Evolutionary conservation across 2,888 invertebrate species (phyloP), one percentile per base, ranked within the genome.

Genomic region (Myopa testacea): DNA sequence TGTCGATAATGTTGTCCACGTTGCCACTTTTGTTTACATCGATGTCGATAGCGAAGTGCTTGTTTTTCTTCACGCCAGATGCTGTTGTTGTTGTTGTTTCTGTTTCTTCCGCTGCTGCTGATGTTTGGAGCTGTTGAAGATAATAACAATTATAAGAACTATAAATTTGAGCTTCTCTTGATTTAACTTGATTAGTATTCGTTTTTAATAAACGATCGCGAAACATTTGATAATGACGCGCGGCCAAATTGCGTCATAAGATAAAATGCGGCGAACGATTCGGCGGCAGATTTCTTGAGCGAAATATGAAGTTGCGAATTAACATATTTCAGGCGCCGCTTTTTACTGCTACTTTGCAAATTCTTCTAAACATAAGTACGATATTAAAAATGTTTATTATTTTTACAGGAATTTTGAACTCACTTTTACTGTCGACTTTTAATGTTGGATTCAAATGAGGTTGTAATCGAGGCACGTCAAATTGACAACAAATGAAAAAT

Each of bases 161-260:
- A 80, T 45, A 73, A 73, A 67, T 75, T 75, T 75, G 55, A 12
- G 40, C 8, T 52, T 75, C 75, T 67, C 55, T 67, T n/a, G 67
- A 37, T 7, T 58, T 80, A 50, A 37, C 67, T 45, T 52, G 75
- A 55, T 65, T n/a, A 38, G 73, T 78, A 52, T 77, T 52, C 45
- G 26, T 80, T 78, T 82, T 81, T 80, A 84, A 84, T 76, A 82
- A 83, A 76, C 83, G 83, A 82, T 80, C 82, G 78, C 83, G 83
- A 82, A 83, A 82, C 79, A 84, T 84, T 63, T 82, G 81, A 81
- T 83, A 84, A 74, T 84, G 84, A 78, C 86, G 83, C 75, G 82
- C 81, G 71, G 84, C 81, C 81, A 85, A 84, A 82, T 84, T 84
- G 79, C 84, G 86, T 86, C 86, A 85, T 85, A 86, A 86, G 79